phyloP scores from a whole-genome alignment of 2,797 vertebrate species.

The Ceryle rudis region DNA sequence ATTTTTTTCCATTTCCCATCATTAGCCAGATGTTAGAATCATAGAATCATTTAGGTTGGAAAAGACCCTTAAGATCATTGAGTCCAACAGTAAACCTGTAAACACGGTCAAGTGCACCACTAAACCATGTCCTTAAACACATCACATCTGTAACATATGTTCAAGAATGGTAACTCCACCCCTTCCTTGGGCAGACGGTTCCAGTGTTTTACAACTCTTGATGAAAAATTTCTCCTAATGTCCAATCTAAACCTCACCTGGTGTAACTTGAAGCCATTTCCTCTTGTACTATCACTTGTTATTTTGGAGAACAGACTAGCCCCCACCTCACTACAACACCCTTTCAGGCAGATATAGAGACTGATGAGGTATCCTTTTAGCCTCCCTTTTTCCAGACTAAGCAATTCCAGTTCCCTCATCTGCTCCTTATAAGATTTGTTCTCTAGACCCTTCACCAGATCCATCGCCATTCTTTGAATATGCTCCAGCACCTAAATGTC shows the following conservation, averaged over 20 bases:
- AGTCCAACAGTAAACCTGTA: background rate
- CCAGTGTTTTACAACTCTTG: background rate
- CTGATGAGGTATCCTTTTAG: too few species aligned
- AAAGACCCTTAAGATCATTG: background rate
- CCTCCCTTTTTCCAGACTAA: too few species aligned
- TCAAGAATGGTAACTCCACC: background rate
- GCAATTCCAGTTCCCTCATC: too few species aligned
- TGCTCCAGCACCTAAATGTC: too few species aligned
- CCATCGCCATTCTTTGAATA: too few species aligned
- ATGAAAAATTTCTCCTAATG: background rate
- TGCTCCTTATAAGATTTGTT: too few species aligned
- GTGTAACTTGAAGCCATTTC: rapidly evolving
- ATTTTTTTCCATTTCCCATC: background rate
- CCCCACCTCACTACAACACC: too few species aligned
- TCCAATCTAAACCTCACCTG: background rate
- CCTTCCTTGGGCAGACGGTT: background rate
- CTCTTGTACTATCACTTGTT: background rate
- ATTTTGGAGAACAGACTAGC: background rate
- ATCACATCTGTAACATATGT: background rate
- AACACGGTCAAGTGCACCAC: background rate
- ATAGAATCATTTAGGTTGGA: background rate
- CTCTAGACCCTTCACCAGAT: too few species aligned
- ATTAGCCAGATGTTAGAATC: background rate
- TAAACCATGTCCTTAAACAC: background rate
- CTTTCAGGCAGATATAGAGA: too few species aligned